Conservation (phyloP, 2,113 vertebrate genomes). For the Hystrix cristata region DNA sequence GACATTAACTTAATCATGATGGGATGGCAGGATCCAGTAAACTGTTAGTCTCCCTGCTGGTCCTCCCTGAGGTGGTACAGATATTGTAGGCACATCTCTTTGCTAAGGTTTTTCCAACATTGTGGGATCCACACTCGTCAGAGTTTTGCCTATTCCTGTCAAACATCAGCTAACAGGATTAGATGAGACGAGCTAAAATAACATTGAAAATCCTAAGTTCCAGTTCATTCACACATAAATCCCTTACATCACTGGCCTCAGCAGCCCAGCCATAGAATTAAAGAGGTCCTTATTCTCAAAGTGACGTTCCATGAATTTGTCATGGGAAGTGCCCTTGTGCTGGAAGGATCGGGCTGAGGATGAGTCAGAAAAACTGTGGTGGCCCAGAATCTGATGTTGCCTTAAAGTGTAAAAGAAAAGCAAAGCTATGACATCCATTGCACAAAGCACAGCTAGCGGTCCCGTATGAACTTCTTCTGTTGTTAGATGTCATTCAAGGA, state of each 20-base stretch:
- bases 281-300: not conserved
- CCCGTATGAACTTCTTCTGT: not conserved
- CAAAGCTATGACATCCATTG: not conserved
- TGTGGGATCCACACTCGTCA: not conserved
- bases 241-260: too few species aligned
- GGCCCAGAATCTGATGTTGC: not conserved
- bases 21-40: not conserved
- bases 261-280: too few species aligned
- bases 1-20: not conserved
- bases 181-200: not conserved
- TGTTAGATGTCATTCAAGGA: not conserved
- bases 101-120: not conserved
- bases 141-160: not conserved
- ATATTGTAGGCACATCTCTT: not conserved
- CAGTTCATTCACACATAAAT: not conserved
- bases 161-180: not conserved
- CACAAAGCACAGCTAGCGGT: not conserved
- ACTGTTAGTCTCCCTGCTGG: not conserved
- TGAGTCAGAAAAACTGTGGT: not conserved
- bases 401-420: too few species aligned
- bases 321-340: not conserved
- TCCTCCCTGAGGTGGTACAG: not conserved
- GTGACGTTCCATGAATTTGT: not conserved
- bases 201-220: not conserved
- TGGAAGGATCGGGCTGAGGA: not conserved